A percentile compares a stretch with the other conserved stretches of the same genome.
These are phyloP conservation scores for Platorchestia sp. DNA, from an alignment of 1,140 invertebrate genomes.

Conservation along the genomic window DNA sequence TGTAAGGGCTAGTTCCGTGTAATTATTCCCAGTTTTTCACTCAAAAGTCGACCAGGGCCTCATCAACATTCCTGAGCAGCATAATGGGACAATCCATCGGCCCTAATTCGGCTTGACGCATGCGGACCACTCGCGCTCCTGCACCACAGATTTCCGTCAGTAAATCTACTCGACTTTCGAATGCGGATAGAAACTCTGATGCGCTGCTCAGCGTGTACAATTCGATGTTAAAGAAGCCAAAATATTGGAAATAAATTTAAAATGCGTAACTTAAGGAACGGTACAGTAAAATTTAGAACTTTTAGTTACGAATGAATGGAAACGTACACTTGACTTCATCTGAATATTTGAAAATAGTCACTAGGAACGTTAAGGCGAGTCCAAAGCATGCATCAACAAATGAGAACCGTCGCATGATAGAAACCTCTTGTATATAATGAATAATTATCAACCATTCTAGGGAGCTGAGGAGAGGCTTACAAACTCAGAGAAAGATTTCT, in stretches of 20 bases:
- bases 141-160: background rate
- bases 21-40: conserved; percentile 25
- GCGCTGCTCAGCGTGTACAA: background rate
- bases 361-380: background rate
- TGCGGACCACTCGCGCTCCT: background rate
- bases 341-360: background rate
- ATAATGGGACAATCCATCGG: background rate
- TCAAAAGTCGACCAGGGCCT: conserved; percentile 3
- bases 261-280: background rate
- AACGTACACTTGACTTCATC: background rate
- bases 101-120: background rate
- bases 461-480: too few relatives aligned
- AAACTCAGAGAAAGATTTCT: too few relatives aligned
- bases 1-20: background rate
- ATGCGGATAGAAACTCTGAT: background rate
- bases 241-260: background rate
- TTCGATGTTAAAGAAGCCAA: background rate
- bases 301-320: background rate
- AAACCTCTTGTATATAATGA: background rate
- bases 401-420: background rate
- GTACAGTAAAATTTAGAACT: background rate
- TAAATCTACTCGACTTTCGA: background rate
- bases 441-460: too few relatives aligned
- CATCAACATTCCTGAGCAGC: conserved; percentile 13
- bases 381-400: background rate